Evolutionary conservation across 1,140 invertebrate species (phyloP), one percentile per base, ranked within the genome.

Genomic region (Daktulosphaira vitifoliae): DNA sequence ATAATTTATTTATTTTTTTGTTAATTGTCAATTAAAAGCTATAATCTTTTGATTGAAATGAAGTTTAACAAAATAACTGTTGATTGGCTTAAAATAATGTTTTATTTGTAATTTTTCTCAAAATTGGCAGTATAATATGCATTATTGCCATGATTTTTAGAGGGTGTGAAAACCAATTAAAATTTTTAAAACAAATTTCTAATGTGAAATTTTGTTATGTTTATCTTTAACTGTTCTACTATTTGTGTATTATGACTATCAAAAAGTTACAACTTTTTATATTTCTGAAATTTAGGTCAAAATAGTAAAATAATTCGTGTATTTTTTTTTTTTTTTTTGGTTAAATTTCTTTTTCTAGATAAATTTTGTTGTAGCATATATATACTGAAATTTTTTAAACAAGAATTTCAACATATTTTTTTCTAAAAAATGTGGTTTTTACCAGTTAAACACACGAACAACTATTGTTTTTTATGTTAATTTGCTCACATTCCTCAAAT

Each of bases 401-500:
- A n/a, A 39, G 42, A 46, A 62, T 62, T 62, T 62, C 53, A 48
- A 25, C 29, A 59, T 46, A 59, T 59, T 20, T 26, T 46, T 62
- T 62, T 20, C 46, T 11, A n/a, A 29, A 46, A 29, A 16, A 26
- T 44, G 42, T 38, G 42, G 56, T 48, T 56, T 44, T 62, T 62
- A 25, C 56, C 56, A 46, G 25, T 62, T 29, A 62, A 23, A 6
- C 44, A 48, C 25, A 48, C 13, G 56, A 62, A 62, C 56, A 62
- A 62, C 29, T 44, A 13, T 29, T 7, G 22, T 48, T 13, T 54
- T 54, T 59, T 54, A 37, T 53, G 25, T 59, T 48, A 48, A 46
- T 62, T 62, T 62, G 25, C 42, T 62, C 56, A 62, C 56, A 62
- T 62, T 62, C 56, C 56, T 46, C 56, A 26, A 29, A 29, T 62